Evolutionary conservation across 2,797 vertebrate species (phyloP).

Genomic region (Myotis pilosus): DNA sequence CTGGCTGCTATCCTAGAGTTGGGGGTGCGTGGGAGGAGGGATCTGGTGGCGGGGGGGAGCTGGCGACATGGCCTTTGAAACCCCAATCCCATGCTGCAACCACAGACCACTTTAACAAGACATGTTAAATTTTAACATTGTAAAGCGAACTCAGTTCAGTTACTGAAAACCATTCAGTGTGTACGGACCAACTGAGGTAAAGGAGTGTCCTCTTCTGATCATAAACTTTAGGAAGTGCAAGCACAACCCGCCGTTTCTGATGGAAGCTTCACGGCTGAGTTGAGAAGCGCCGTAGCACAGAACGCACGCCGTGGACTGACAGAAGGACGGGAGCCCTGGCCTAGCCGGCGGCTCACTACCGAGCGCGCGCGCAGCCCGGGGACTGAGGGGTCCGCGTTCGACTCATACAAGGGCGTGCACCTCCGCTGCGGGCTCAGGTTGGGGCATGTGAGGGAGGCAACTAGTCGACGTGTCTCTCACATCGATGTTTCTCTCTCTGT

Average conservation of each 20-base stretch:
- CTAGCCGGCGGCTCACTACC: too few species aligned
- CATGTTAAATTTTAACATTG: neutral
- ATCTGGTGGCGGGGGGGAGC: neutral
- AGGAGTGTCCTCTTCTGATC: neutral
- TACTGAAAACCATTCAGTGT: neutral
- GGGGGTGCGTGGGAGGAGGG: neutral
- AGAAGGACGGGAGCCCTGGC: too few species aligned
- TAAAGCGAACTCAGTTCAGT: neutral
- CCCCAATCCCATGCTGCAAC: fast-evolving
- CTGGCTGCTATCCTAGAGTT: neutral
- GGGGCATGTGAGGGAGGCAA: too few species aligned
- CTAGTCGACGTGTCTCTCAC: too few species aligned
- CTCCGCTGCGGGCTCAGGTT: too few species aligned
- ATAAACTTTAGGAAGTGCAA: neutral
- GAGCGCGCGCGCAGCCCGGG: too few species aligned
- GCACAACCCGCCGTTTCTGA: neutral
- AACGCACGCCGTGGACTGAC: fast-evolving
- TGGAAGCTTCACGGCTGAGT: neutral
- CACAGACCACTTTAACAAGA: neutral
- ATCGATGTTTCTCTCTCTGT: too few species aligned
- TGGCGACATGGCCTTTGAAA: neutral
- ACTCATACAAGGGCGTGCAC: too few species aligned
- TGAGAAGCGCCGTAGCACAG: fast-evolving
- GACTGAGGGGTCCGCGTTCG: too few species aligned
- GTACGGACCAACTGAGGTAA: too few species aligned